These are phyloP conservation scores for Eulemur albifrons DNA, from an alignment of 2,797 vertebrate genomes.

Conservation along the genomic window DNA sequence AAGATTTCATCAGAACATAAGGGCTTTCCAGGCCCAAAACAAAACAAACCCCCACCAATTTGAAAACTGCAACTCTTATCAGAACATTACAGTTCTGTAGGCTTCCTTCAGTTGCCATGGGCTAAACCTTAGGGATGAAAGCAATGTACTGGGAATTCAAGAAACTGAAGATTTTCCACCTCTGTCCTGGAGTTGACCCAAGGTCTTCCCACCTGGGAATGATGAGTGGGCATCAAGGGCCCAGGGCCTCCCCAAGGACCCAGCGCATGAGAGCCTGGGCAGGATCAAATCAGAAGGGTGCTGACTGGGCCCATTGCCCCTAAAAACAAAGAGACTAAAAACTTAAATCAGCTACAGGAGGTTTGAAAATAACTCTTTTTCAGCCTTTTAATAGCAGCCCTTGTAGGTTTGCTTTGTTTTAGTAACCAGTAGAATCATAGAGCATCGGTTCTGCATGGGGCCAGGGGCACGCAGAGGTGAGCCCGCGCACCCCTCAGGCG, in stretches of 20 bases:
- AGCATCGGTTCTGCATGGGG: too few relatives aligned
- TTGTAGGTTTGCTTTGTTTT: too few relatives aligned
- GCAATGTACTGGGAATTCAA: accelerated
- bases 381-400: neutral
- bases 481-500: too few relatives aligned
- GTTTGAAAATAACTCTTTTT: neutral
- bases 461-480: neutral
- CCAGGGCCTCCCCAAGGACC: too few relatives aligned
- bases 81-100: accelerated
- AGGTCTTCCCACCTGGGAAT: too few relatives aligned
- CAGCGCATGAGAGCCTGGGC: too few relatives aligned
- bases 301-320: too few relatives aligned
- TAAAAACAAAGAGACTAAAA: neutral
- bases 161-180: neutral
- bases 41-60: neutral
- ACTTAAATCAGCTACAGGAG: neutral
- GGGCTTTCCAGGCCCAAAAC: neutral
- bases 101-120: neutral
- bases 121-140: accelerated
- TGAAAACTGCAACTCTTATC: accelerated
- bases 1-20: neutral
- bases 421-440: neutral
- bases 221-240: too few relatives aligned
- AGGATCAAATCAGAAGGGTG: too few relatives aligned
- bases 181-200: too few relatives aligned